Base-by-base conservation (phyloP, 1,140 invertebrate genomes). In the Arctopsyche grandis region DNA sequence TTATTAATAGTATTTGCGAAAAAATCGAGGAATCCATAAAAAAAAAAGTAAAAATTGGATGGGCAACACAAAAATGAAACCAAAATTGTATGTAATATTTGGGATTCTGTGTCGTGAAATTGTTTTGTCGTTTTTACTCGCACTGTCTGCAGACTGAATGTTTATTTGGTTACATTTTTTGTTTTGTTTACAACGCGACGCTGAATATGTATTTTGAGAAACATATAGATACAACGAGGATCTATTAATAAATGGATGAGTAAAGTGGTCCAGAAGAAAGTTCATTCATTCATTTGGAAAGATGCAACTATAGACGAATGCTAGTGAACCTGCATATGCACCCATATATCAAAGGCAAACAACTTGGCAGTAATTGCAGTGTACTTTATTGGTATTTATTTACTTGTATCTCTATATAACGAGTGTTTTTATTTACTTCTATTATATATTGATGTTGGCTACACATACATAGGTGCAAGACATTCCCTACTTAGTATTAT, bases 101-200 rank as follows among this genome's bases (percentile, higher is more conserved):
- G n/a, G n/a, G n/a, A n/a, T n/a, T n/a, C n/a, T n/a, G n/a, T n/a
- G n/a, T n/a, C n/a, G n/a, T n/a, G n/a, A n/a, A n/a, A 46, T 46
- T 12, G 44, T 46, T 46, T 46, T 46, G 12, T n/a, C 48, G 12
- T 14, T 5, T 4, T 5, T 52, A 52, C 16, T 52, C 1, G 10
- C 12, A 4, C 48, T 52, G 48, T 52, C 16, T 52, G 48, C 29
- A 38, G 29, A 38, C 29, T 38, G 29, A 38, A 38, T 66, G 63
- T 66, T 63, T 63, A 46, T 58, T 66, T 5, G 9, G 12, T 22
- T 66, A 66, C 26, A 38, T 52, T 52, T 66, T 66, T 66, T 66
- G 22, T 26, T 66, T 66, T 52, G 10, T 60, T 38, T 38, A 38
- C 1, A 38, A 38, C 29, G 29, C 58, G 24, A 3, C n/a, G 10